These are phyloP conservation scores for Mamestra configurata DNA, from an alignment of 1,140 invertebrate genomes.

Conservation along the genomic window DNA sequence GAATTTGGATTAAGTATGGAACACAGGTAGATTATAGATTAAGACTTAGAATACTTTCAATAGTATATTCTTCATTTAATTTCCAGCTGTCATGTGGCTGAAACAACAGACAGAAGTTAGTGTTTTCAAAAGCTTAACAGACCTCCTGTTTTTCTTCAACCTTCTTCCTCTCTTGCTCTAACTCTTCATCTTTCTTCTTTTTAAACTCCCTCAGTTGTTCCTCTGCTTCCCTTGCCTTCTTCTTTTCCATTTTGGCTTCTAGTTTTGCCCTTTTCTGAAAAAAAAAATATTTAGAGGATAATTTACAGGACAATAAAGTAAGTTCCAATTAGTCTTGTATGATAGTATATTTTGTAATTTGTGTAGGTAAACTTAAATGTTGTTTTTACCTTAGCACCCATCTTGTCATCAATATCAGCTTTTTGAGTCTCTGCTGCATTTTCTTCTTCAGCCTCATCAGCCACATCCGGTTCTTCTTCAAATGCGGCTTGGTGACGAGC, in stretches of 20 bases:
- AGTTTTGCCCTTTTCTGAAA: constrained; percentile 94
- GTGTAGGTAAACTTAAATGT: neutral
- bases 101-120: too few relatives aligned
- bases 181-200: constrained; percentile 90
- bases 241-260: constrained; percentile 97
- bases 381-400: constrained; percentile 93
- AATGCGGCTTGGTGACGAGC: constrained; percentile 76
- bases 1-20: too few relatives aligned
- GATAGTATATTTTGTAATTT: neutral
- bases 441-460: constrained; percentile 81
- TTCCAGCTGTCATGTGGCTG: too few relatives aligned
- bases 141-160: constrained; percentile 90
- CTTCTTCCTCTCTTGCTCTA: constrained; percentile 92
- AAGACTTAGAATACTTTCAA: too few relatives aligned
- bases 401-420: constrained; percentile 91
- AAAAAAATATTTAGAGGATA: constrained; percentile 1
- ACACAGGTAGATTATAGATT: too few relatives aligned
- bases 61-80: too few relatives aligned
- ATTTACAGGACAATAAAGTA: neutral
- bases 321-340: too few relatives aligned
- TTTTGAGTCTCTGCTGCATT: constrained; percentile 76
- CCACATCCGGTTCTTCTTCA: constrained; percentile 76
- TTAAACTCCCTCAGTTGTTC: constrained; percentile 92
- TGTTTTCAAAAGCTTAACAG: too few relatives aligned
- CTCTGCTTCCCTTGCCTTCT: constrained; percentile 93